Percentiles rank a stretch among this genome's conserved stretches.
These are phyloP conservation scores for Xenopus laevis DNA, from an alignment of 2,113 vertebrate species.

Conservation along the genomic window DNA sequence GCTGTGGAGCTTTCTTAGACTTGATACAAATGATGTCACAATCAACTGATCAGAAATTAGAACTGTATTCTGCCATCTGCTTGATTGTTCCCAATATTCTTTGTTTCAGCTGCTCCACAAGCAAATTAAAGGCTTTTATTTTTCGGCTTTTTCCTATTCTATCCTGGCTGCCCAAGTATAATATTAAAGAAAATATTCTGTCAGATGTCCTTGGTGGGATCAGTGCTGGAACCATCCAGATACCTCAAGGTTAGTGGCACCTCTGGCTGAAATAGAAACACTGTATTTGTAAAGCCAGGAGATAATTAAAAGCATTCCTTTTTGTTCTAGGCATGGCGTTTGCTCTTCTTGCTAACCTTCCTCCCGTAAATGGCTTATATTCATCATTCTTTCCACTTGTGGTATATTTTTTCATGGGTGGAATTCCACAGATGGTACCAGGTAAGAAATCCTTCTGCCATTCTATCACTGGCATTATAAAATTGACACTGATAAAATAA, in stretches of 20 bases:
- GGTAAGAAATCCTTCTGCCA: slow-evolving; percentile 60
- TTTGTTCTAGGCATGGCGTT: slow-evolving; percentile 82
- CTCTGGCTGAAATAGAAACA: not conserved
- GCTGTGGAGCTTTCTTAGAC: too few species aligned
- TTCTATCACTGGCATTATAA: too few species aligned
- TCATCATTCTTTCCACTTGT: slow-evolving; percentile 89
- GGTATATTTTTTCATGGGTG: slow-evolving; percentile 84
- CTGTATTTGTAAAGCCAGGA: too few species aligned
- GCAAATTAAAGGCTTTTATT: slow-evolving; percentile 68
- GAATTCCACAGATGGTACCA: slow-evolving; percentile 89
- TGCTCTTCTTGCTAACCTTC: slow-evolving; percentile 83
- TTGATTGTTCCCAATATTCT: not conserved
- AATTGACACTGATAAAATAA: too few species aligned
- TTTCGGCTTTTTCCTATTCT: slow-evolving; percentile 78
- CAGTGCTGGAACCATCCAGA: slow-evolving; percentile 85
- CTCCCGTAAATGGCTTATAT: slow-evolving; percentile 89
- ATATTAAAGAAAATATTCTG: slow-evolving; percentile 74
- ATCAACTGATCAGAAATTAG: too few species aligned
- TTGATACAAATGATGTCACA: not conserved
- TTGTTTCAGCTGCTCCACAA: slow-evolving; percentile 70
- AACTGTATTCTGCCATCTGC: not conserved
- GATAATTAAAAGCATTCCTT: not conserved
- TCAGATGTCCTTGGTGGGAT: slow-evolving; percentile 81
- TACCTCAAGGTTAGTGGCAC: slow-evolving; percentile 76
- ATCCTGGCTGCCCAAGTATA: slow-evolving; percentile 86